Evolutionary conservation across 2,888 invertebrate genomes (phyloP), one percentile per base, ranked within the genome.

Genomic region (Nysson spinosus): DNA sequence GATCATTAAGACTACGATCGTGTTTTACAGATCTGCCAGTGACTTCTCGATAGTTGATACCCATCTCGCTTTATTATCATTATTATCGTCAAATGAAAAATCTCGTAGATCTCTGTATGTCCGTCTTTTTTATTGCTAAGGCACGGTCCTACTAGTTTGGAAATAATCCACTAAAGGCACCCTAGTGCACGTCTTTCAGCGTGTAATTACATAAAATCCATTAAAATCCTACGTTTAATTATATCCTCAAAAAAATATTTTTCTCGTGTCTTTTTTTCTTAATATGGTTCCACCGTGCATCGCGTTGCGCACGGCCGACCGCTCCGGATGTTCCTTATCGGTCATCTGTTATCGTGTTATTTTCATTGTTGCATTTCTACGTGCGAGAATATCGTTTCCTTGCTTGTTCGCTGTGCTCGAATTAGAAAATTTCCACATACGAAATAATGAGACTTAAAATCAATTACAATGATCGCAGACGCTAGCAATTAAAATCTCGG

Each of bases 81-180:
- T 50, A 47, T 63, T 60, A 44, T 46, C 42, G 12, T 56, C n/a
- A 9, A 24, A 16, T 20, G 34, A 17, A 63, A 39, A 34, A 64
- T 63, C 47, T 47, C 30, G 14, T 63, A 46, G 16, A 12, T 28
- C 19, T 46, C 57, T 62, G 54, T 46, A 51, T 62, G 20, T 55
- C 42, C 60, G 62, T 65, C 47, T 63, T 50, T 20, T 34, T 55
- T 22, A 35, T 56, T 69, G 76, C 83, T 86, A 86, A 86, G 86
- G 86, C 86, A 86, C 85, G 83, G 55, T 81, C 69, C 81, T 82
- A 84, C 72, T 72, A 75, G 72, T 69, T 73, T 57, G 46, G 74
- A 69, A 74, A 65, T 75, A 76, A 69, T 77, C 75, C n/a, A 69
- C 82, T 82, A 79, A 85, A 85, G 85, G 84, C 84, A 85, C 80